phyloP scores from a whole-genome alignment of 2,797 vertebrate species.

The Artibeus jamaicensis region DNA sequence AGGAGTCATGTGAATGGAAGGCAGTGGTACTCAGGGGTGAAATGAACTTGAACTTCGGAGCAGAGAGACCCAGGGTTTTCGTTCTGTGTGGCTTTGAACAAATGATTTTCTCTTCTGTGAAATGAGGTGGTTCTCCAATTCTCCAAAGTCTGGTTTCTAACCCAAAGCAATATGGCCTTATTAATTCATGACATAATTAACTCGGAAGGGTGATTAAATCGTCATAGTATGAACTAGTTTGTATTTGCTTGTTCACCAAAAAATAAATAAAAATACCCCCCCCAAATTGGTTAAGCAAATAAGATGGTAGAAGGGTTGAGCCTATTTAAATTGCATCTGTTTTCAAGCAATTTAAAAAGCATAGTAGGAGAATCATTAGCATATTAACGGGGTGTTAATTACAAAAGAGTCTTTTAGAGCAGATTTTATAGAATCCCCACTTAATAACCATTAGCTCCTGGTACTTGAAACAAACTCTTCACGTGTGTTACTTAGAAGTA shows the following conservation, averaged over 20 bases:
- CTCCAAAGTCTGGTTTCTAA: neutral
- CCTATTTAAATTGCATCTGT: conserved; percentile 66
- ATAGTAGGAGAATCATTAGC: conserved; percentile 60
- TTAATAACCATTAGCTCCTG: conserved; percentile 71
- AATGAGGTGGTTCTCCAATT: neutral
- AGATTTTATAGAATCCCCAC: conserved; percentile 70
- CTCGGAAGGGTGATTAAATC: neutral
- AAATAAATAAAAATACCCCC: neutral
- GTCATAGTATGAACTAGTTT: neutral
- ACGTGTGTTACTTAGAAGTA: conserved; percentile 70
- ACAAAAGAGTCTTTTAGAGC: conserved; percentile 68
- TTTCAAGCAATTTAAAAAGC: conserved; percentile 68
- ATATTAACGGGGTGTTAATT: conserved; percentile 75
- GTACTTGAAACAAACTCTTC: conserved; percentile 66
- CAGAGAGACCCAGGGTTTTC: neutral
- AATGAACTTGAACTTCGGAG: neutral
- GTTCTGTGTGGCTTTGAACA: neutral
- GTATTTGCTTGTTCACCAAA: conserved; percentile 47
- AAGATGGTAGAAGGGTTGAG: neutral
- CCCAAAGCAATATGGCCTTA: neutral
- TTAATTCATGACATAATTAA: neutral
- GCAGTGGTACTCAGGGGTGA: too few species aligned
- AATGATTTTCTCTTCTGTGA: neutral
- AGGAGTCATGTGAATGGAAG: neutral
- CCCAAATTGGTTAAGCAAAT: conserved; percentile 34